A percentile compares a stretch with the other conserved stretches of the same genome.
Evolutionary conservation across 2,888 invertebrate genomes (phyloP).

Genomic region (Cataglyphis rosenhaueri): DNA sequence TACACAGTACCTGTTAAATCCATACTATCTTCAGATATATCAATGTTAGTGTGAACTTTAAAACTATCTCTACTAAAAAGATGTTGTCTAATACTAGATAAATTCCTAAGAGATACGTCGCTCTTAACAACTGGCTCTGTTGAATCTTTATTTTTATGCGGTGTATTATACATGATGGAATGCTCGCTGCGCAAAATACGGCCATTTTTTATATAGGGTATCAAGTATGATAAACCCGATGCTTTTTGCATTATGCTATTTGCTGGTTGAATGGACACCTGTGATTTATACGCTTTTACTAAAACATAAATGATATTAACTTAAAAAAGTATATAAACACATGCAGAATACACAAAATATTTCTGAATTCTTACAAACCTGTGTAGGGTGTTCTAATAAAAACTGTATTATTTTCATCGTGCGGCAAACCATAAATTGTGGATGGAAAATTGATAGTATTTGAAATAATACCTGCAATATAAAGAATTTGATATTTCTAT

Average conservation of each 20-base stretch:
- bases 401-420: slow-evolving; percentile 73
- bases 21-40: slow-evolving; percentile 78
- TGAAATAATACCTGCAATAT: not conserved
- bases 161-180: slow-evolving; percentile 84
- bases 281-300: slow-evolving; percentile 82
- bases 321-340: not conserved
- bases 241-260: slow-evolving; percentile 77
- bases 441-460: slow-evolving; percentile 70
- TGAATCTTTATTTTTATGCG: slow-evolving; percentile 63
- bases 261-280: slow-evolving; percentile 81
- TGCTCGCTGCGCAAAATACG: slow-evolving; percentile 80
- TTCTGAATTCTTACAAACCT: slow-evolving; percentile 69
- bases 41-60: slow-evolving; percentile 71
- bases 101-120: slow-evolving; percentile 70
- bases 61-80: slow-evolving; percentile 83
- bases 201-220: slow-evolving; percentile 83
- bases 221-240: slow-evolving; percentile 79
- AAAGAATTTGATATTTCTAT: not conserved
- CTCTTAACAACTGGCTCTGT: slow-evolving; percentile 47
- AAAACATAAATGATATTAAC: slow-evolving; percentile 30
- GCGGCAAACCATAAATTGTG: slow-evolving; percentile 72
- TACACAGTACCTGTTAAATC: slow-evolving; percentile 80
- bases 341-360: not conserved
- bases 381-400: slow-evolving; percentile 84
- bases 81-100: slow-evolving; percentile 81